Evolutionary conservation across 30 jellyfish, hydroid and myxozoan species (phyloP).

Genomic region (Aurelia aurita): DNA sequence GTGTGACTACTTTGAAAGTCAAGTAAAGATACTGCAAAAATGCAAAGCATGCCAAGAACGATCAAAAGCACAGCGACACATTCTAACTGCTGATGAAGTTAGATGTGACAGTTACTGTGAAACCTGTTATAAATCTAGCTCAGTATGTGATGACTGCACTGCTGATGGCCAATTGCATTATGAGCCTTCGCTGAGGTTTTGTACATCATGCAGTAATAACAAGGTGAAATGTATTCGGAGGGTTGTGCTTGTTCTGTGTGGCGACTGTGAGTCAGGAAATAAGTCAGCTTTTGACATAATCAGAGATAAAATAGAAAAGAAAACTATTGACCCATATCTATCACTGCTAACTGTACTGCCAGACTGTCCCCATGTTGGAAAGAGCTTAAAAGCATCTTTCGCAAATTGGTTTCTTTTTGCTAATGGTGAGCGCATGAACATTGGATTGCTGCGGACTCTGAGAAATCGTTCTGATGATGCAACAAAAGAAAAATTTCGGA

Average conservation of each 20-base stretch:
- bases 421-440: too few relatives aligned
- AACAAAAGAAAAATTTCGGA: neutral
- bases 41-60: conserved; percentile 17
- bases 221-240: neutral
- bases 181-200: neutral
- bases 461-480: conserved; percentile 36
- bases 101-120: too few relatives aligned
- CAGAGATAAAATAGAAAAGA: neutral
- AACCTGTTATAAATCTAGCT: too few relatives aligned
- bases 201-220: neutral
- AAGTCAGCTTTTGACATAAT: neutral
- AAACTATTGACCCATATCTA: conserved; percentile 16
- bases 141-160: neutral
- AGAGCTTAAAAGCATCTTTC: conserved; percentile 5
- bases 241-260: neutral
- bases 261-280: neutral
- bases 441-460: conserved; percentile 22
- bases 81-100: too few relatives aligned
- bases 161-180: neutral
- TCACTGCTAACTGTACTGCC: conserved; percentile 35
- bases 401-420: too few relatives aligned
- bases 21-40: conserved; percentile 16
- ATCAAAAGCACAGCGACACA: neutral
- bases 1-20: conserved; percentile 15
- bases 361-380: conserved; percentile 38